Evolutionary conservation across 92 coral and sea anemone genomes (phyloP), one percentile per base, ranked within the genome.

Genomic region (Virgularia gustaviana): DNA sequence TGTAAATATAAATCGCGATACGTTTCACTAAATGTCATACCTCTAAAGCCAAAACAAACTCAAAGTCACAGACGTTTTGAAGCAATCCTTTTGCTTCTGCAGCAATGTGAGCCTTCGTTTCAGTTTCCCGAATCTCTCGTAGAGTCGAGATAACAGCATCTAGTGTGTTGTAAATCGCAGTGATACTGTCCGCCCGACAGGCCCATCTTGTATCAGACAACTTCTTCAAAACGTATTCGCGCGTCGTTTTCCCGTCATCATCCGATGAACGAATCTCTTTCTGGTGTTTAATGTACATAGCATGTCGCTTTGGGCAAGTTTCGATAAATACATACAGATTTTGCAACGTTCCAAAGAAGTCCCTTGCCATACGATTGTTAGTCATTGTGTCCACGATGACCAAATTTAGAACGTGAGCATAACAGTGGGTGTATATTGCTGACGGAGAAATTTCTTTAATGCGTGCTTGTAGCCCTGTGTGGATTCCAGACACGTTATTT

Each of bases 351-450:
- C 71, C 71, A 41, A 65, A 41, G 55, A 65, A 65, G 49, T 65
- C 56, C 44, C 49, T 65, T 22, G 72, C 55, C 12, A 31, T 31
- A 12, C 43, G 13, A 44, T 60, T 60, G 66, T 33, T 60, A 19
- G 9, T 31, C 43, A 33, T 60, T 19, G 66, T 33, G n/a, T 60
- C 66, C 42, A 60, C 66, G 24, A 77, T 71, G 36, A 83, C 75
- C 57, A 78, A 75, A 44, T 78, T 78, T 0, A 71, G 68, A 24
- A 71, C 64, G 64, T 78, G 83, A 2, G 79, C 83, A 34, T 79
- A 51, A 53, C 87, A 78, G 70, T 83, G 83, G 16, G 79, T 65
- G 49, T 68, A 83, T 2, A 77, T 63, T 49, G 83, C 83, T 59
- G 43, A 56, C 18, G 83, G 83, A 11, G 83, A 68, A 20, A 49